Base-by-base conservation (phyloP, 2,888 invertebrate species). In the Physocephala rufipes region DNA sequence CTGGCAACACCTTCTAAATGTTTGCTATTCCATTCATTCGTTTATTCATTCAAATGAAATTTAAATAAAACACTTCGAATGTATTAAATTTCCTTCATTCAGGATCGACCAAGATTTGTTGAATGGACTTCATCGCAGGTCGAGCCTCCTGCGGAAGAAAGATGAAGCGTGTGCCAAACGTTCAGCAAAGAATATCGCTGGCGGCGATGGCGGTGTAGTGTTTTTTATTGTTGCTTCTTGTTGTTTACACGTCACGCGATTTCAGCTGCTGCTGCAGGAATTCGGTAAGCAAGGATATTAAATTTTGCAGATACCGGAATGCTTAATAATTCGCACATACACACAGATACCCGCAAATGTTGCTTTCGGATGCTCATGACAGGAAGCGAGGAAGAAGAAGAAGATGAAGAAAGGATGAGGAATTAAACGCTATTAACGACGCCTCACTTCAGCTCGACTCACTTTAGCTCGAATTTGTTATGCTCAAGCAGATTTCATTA, bases 341-440 rank as follows among this genome's bases (percentile, higher is more conserved):
- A 1, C 4, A 26, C 26, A 26, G 16, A 26, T 19, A 9, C 1
- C 24, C 24, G 55, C 2, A 7, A 96, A 97, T 86, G 96, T 95
- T 71, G 94, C 93, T n/a, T n/a, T n/a, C n/a, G n/a, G n/a, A n/a
- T n/a, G n/a, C 87, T 97, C 88, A 97, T 97, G 90, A 2, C 89
- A 88, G 78, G 78, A 21, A 12, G 21, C 47, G 19, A 53, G 64
- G 19, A 30, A 65, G 49, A 24, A 53, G 58, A 64, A 9, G 26
- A 59, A 19, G 30, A 58, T 1, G 2, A 51, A n/a, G 3, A 66
- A 53, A 71, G 69, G 71, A 67, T 65, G 64, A 51, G 28, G 16
- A 28, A 30, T n/a, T 4, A 15, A 59, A 59, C 19, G n/a, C n/a
- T n/a, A n/a, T n/a, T n/a, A n/a, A n/a, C n/a, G n/a, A n/a, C n/a